A percentile compares a stretch with the other conserved stretches of the same genome.
Evolutionary conservation across 2,797 vertebrate genomes (phyloP).

Genomic region (Pterois miles): DNA sequence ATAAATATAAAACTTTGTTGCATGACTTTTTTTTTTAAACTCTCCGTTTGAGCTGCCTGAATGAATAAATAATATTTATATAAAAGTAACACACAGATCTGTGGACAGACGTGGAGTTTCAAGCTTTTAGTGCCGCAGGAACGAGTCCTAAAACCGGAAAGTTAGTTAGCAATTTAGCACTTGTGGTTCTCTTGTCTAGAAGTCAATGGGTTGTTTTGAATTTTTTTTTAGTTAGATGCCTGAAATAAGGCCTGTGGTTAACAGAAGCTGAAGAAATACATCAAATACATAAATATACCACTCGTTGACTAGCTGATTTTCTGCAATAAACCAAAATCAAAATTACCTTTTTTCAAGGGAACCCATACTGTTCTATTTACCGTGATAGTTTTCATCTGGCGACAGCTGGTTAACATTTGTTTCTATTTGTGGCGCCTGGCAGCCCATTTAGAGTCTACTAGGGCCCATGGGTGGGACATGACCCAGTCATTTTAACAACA

Average conservation of each 20-base stretch:
- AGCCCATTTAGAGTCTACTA: not conserved
- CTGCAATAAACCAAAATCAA: too few relatives aligned
- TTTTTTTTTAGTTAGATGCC: too few relatives aligned
- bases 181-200: too few relatives aligned
- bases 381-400: not conserved
- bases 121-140: not conserved
- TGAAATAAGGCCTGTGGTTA: too few relatives aligned
- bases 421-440: not conserved
- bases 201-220: too few relatives aligned
- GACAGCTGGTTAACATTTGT: slow-evolving; percentile 10
- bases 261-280: too few relatives aligned
- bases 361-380: not conserved
- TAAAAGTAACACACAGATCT: not conserved
- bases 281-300: too few relatives aligned
- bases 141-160: rapidly evolving
- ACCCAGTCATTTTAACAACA: not conserved
- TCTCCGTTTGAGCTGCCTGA: not conserved
- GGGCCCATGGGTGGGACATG: too few relatives aligned
- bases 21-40: not conserved
- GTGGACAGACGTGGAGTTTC: not conserved
- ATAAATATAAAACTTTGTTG: not conserved
- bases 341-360: too few relatives aligned
- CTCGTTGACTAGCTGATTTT: too few relatives aligned
- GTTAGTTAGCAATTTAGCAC: too few relatives aligned
- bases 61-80: not conserved